Evolutionary conservation across 2,797 vertebrate species (phyloP), one percentile per base, ranked within the genome.

Genomic region (Rhynchonycteris naso): DNA sequence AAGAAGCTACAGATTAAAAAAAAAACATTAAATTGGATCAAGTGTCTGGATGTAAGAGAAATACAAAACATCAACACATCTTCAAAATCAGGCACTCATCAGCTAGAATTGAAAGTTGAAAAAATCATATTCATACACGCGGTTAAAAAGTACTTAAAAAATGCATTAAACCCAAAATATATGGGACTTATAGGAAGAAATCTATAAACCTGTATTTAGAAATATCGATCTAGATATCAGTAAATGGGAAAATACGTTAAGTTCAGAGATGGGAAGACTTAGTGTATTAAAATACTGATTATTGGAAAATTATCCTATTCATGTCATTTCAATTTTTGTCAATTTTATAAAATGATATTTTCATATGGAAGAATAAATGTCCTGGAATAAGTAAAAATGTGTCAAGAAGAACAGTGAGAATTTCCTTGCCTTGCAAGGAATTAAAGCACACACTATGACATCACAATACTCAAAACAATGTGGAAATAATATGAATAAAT

Each of bases 381-480:
- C 28, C 56, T 61, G 28, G 30, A 59, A 71, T 54, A 66, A 66
- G 14, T 30, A 81, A 88, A 84, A 47, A 52, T 47, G 19, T 21
- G 0, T 52, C 18, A 72, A 63, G 22, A 81, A 85, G 5, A 69
- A 74, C 16, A 63, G n/a, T 52, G 22, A 96, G 18, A 21, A 69
- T 69, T 33, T 22, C 35, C 19, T 87, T 94, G 33, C 12, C 11
- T 87, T 69, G 7, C 33, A 63, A 72, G 22, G 16, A 59, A 78
- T 28, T 81, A 82, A 78, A 88, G 74, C 24, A 93, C 24, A 93
- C 28, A 91, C 15, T 52, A 21, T 72, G 28, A 71, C 63, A 87
- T 87, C 33, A 81, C 24, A 24, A 90, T 59, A 74, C 78, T 71
- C 24, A 79, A 95, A 93, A 89, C 65, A 91, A 92, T 33, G 16